Base-by-base conservation (phyloP, 2,888 invertebrate genomes). In the Drosophila formosana region DNA sequence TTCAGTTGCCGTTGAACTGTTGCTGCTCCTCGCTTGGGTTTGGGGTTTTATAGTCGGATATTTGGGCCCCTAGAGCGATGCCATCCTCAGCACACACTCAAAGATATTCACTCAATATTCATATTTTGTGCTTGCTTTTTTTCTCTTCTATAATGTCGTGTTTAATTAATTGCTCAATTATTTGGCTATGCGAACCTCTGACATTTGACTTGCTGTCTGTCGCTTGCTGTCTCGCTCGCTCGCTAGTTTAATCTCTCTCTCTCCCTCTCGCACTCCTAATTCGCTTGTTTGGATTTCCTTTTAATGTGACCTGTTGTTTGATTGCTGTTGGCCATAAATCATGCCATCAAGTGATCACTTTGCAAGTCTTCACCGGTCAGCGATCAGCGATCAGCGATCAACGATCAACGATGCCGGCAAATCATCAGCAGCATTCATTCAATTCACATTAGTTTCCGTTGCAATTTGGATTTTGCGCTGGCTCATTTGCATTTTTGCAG, bases 121-220 rank as follows among this genome's bases (percentile, higher is more conserved):
- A 62, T 67, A 58, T 66, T 77, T 58, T 25, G 46, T 47, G 47
- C 32, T 58, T 52, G 13, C 8, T 52, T 53, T 73, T 67, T 52
- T 63, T 57, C 49, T 75, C 70, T 73, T 75, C 74, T 78, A 71
- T 69, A 75, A 61, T 67, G 49, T 79, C 63, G 66, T 78, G 76
- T 61, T 88, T 88, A 88, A 88, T 88, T 88, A 87, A 85, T 78
- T 87, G 87, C 83, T 88, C 82, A 89, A 88, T 88, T 89, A 88
- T 87, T 83, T 84, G 82, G 4, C 39, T 41, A 41, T 13, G 39
- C 77, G 73, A 82, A 85, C 85, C 86, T 83, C 86, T 88, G 88
- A 88, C 85, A 85, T 88, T 82, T 88, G 81, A 88, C 74, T 83
- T 63, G 75, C 67, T n/a, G n/a, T n/a, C n/a, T n/a, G n/a, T 56